Base-by-base conservation (phyloP, 53 echinoderm and acorn worm species). In the Apostichopus leukothele region DNA sequence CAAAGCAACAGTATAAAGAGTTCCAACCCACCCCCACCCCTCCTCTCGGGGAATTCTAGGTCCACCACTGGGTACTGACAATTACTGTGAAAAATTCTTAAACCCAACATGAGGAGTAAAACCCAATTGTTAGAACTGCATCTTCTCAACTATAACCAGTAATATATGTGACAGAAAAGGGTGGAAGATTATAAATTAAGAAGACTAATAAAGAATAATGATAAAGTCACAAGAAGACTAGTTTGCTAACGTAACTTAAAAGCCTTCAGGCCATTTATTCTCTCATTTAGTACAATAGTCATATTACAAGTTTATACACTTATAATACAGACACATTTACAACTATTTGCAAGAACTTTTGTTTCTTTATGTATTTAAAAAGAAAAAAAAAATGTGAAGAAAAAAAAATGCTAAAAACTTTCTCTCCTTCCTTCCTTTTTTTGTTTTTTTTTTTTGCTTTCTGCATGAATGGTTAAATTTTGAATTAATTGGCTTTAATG, bases 301-400 rank as follows among this genome's bases (percentile, higher is more conserved):
- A 81, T 81, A 81, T 59, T 81, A 81, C 81, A 21, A 23, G 54
- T 81, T 81, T 81, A 81, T 81, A 81, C 81, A 81, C n/a, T 81
- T 60, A 81, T 81, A 81, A 81, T 81, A 81, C 81, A 81, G 81
- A 81, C 81, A 81, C 81, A 81, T 81, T 81, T 81, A 81, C 81
- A 81, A n/a, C 81, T 81, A 81, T 81, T 21, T 81, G 81, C 81
- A 81, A 55, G 81, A 80, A 39, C 39, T 39, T 39, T 39, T 39
- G 39, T 39, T 39, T 39, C 39, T 39, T 39, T 39, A 39, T 39
- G 39, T 39, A 7, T 26, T 81, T 55, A 54, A 54, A 54, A 81
- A 80, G 26, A 55, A 59, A 80, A 20, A 54, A 81, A 81, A 81
- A 3, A 6, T 71, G 71, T 16, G 18, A 71, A 18, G 18, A 52